Conservation (phyloP, 2,888 invertebrate species). For the Ischnus inquisitorius region DNA sequence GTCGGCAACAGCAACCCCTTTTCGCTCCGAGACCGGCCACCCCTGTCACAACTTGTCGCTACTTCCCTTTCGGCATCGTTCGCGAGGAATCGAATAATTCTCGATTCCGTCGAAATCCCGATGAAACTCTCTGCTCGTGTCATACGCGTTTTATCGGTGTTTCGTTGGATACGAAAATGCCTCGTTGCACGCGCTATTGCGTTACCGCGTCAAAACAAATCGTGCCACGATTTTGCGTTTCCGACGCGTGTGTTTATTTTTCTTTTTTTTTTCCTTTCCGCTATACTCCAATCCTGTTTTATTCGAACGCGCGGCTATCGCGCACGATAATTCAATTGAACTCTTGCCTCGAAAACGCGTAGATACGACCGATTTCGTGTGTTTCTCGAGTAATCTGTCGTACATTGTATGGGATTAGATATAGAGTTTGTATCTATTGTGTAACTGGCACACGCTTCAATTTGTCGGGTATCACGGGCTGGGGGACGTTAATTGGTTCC, state of each 20-base stretch:
- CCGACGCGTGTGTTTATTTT: slow-evolving; percentile 22
- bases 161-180: neutral
- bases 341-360: neutral
- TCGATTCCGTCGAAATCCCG: neutral
- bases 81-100: slow-evolving; percentile 8
- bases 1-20: slow-evolving; percentile 27
- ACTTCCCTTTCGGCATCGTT: neutral
- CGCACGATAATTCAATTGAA: neutral
- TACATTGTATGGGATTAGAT: slow-evolving; percentile 25
- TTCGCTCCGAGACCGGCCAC: neutral
- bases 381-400: slow-evolving; percentile 26
- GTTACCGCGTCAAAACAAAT: slow-evolving; percentile 58
- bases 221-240: slow-evolving; percentile 29
- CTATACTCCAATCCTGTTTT: neutral
- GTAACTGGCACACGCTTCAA: slow-evolving; percentile 49
- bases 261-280: slow-evolving; percentile 16
- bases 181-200: neutral
- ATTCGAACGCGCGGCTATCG: neutral
- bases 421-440: slow-evolving; percentile 59
- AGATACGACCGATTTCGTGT: slow-evolving; percentile 20
- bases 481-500: slow-evolving; percentile 60
- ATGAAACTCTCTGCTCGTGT: slow-evolving; percentile 3
- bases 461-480: slow-evolving; percentile 27
- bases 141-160: neutral
- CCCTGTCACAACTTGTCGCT: slow-evolving; percentile 28